These are phyloP conservation scores for Drosophila mulleri DNA, from an alignment of 2,888 invertebrate species.

Conservation along the genomic window DNA sequence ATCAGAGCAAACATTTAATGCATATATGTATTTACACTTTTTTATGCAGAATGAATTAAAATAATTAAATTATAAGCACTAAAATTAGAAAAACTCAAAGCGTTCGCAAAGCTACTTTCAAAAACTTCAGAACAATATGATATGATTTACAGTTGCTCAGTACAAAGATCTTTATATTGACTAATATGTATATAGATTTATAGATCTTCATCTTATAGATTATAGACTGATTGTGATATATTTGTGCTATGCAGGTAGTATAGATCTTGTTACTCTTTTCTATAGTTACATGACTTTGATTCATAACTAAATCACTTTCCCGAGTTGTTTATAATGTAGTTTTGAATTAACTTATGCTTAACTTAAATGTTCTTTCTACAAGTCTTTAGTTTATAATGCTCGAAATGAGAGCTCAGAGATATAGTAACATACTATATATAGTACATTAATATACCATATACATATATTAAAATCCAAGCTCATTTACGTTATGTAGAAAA, in stretches of 20 bases:
- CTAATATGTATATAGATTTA: not conserved
- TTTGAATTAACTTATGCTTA: too few relatives aligned
- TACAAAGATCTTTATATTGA: not conserved
- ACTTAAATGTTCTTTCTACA: not conserved
- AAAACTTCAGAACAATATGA: not conserved
- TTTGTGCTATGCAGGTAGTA: not conserved
- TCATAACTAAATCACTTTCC: not conserved
- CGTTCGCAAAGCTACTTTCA: accelerated
- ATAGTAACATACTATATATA: too few relatives aligned
- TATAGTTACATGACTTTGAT: not conserved
- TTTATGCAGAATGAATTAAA: not conserved
- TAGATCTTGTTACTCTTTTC: not conserved
- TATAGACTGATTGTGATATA: not conserved
- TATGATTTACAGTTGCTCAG: not conserved
- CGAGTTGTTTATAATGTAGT: not conserved
- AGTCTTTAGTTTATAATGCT: not conserved
- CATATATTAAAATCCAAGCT: not conserved
- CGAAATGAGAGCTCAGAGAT: not conserved
- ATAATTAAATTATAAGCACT: not conserved
- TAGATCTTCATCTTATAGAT: not conserved
- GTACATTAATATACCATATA: not conserved
- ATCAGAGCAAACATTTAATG: not conserved
- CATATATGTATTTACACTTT: not conserved
- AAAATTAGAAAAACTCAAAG: not conserved
- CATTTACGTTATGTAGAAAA: not conserved